A percentile compares a stretch with the other conserved stretches of the same genome.
Conservation (phyloP, 2,797 vertebrate species). For the Xenopus petersii region DNA sequence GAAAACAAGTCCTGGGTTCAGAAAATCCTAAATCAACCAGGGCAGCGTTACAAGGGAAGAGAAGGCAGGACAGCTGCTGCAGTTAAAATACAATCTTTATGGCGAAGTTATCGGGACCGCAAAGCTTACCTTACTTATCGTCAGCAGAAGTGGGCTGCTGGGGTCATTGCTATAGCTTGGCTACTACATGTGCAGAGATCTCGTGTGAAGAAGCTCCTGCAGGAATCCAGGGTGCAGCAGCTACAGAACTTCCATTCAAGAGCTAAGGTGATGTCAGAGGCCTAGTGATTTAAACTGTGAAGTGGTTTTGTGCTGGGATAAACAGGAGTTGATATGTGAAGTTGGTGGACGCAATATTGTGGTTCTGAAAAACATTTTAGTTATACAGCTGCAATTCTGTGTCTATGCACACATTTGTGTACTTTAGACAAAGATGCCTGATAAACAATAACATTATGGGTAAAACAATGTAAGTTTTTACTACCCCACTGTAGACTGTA, state of each 20-base stretch:
- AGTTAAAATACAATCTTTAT: conserved; percentile 70
- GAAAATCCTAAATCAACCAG: conserved; percentile 59
- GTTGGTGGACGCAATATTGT: too few relatives aligned
- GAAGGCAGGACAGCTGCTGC: conserved; percentile 65
- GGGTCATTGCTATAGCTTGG: conserved; percentile 71
- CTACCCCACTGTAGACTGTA: too few relatives aligned
- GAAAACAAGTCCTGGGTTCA: conserved; percentile 67
- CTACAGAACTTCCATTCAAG: conserved; percentile 80
- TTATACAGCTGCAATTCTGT: too few relatives aligned
- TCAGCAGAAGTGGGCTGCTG: conserved; percentile 73
- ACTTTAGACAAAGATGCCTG: too few relatives aligned
- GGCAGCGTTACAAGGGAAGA: conserved; percentile 74
- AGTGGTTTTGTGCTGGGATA: too few relatives aligned
- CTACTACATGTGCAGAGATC: conserved; percentile 61
- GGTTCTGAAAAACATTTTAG: too few relatives aligned
- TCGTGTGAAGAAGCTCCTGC: conserved; percentile 65
- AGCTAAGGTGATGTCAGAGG: conserved; percentile 72
- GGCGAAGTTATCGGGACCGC: conserved; percentile 65
- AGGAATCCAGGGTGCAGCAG: conserved; percentile 72
- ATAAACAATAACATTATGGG: too few relatives aligned
- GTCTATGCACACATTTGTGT: too few relatives aligned
- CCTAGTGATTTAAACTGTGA: too few relatives aligned
- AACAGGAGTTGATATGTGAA: too few relatives aligned
- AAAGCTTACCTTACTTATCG: conserved; percentile 60
- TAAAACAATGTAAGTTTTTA: too few relatives aligned